A percentile compares a stretch with the other conserved stretches of the same genome.
phyloP scores from a whole-genome alignment of 2,113 vertebrate species.

The Calyptomena viridis region DNA sequence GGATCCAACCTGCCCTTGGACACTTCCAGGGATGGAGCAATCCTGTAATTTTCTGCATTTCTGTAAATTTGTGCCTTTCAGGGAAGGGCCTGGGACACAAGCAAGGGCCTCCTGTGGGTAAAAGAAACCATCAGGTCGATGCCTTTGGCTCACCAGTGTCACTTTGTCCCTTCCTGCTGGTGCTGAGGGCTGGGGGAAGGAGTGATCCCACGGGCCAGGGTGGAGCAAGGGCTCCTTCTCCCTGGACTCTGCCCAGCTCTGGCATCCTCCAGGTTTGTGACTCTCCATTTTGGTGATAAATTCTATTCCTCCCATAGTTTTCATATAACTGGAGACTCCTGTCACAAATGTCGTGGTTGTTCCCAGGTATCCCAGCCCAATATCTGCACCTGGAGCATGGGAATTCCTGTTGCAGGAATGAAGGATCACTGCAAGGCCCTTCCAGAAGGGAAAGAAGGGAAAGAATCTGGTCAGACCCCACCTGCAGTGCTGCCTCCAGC shows the following conservation, averaged over 20 bases:
- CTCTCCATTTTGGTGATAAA: not conserved
- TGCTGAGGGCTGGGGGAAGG: not conserved
- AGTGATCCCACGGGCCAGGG: fast-evolving
- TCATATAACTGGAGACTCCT: not conserved
- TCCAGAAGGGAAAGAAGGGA: not conserved
- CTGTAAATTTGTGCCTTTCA: not conserved
- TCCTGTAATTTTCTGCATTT: not conserved
- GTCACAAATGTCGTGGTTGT: fast-evolving
- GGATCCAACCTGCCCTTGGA: not conserved
- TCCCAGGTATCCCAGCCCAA: not conserved
- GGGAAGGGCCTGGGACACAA: not conserved
- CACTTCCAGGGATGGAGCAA: not conserved
- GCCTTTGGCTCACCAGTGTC: not conserved
- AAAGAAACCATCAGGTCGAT: fast-evolving
- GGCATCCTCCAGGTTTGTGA: not conserved
- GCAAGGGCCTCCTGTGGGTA: not conserved
- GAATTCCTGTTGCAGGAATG: not conserved
- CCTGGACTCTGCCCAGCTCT: not conserved
- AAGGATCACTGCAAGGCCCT: fast-evolving
- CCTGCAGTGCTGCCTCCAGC: not conserved
- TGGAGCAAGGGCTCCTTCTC: not conserved
- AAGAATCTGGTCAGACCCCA: not conserved
- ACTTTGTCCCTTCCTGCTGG: not conserved
- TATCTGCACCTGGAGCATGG: not conserved
- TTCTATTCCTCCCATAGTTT: not conserved